Evolutionary conservation across 2,113 vertebrate genomes (phyloP), one percentile per base, ranked within the genome.

Genomic region (Cyanoramphus novaezelandiae): DNA sequence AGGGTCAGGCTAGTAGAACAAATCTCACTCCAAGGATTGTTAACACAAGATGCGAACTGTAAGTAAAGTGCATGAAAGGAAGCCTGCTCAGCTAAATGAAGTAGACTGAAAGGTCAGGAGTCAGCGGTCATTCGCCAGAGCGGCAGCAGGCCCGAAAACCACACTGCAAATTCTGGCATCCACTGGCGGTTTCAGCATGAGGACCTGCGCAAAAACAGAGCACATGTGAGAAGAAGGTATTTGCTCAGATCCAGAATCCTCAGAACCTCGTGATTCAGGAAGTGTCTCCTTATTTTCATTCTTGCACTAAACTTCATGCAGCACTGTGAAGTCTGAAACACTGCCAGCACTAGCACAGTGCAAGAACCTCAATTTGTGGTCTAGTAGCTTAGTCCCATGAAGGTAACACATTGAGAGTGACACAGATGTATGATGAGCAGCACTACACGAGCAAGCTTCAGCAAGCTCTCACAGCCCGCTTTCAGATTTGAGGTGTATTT

Each of bases 101-200:
- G 97, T 95, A 97, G 96, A 96, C 91, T 80, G 83, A 98, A 94
- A 96, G 97, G 76, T 86, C 94, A 96, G 97, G 77, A 96, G 98
- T 90, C 96, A 97, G 93, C 89, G 88, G 24, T 99, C 98, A 99
- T 96, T 99, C 99, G 94, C 99, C 99, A 91, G 99, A 99, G 98
- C 99, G 99, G 97, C 99, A 99, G 98, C 99, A 99, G 93, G 98
- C 99, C 97, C 99, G 98, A 98, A 99, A 99, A 97, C 99, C 99
- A 97, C 99, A 99, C 99, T 99, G 99, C 98, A 99, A 99, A 74
- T 99, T 99, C 99, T 99, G 99, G 98, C 99, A 99, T 98, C 99
- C 99, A 89, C 99, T 99, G 97, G 99, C 99, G 17, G 98, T 99
- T 93, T 99, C 99, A 49, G 99, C 99, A 68, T 99, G 99, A 93